Base-by-base conservation (phyloP, 2,888 invertebrate genomes). In the Chironomus riparius region DNA sequence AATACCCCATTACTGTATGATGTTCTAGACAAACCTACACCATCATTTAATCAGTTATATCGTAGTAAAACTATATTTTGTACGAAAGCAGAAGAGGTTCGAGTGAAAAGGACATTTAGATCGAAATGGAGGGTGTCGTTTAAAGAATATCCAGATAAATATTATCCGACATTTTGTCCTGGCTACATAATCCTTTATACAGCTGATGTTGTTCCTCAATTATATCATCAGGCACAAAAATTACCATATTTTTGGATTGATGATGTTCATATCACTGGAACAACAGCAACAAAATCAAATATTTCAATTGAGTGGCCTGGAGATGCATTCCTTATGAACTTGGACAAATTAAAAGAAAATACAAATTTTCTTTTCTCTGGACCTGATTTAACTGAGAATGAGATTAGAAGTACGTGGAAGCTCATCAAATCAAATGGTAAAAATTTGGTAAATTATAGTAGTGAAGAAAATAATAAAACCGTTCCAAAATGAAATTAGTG, bases 231-330 rank as follows among this genome's bases (percentile, higher is more conserved):
- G 69, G 90, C 90, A 1, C 88, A 90, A 79, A 83, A 82, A 6
- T 83, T 86, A 3, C 87, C 87, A 2, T 93, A 91, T 81, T 92
- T 93, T 84, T 93, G 93, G 93, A 91, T 93, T 71, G 93, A 94
- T 81, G 93, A 93, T 82, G 91, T 92, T 48, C 92, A 91, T 80
- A 86, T 93, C 50, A 93, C 93, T 0, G 93, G 93, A 24, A 85
- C 87, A 0, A 81, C 90, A 76, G 86, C 87, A 12, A 83, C 85
- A 79, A 83, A 84, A 78, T 83, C 84, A 56, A 87, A 87, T 79
- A 82, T 86, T 70, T 85, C 85, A 15, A 86, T 87, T 79, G 38
- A 38, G 38, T 38, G 38, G 38, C 38, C 38, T 38, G 38, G 38
- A 38, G 10, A 38, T 38, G 38, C 38, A 38, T 38, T 38, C 38